Evolutionary conservation across 2,113 vertebrate genomes (phyloP), one percentile per base, ranked within the genome.

Genomic region (Rhinolophus sinicus): DNA sequence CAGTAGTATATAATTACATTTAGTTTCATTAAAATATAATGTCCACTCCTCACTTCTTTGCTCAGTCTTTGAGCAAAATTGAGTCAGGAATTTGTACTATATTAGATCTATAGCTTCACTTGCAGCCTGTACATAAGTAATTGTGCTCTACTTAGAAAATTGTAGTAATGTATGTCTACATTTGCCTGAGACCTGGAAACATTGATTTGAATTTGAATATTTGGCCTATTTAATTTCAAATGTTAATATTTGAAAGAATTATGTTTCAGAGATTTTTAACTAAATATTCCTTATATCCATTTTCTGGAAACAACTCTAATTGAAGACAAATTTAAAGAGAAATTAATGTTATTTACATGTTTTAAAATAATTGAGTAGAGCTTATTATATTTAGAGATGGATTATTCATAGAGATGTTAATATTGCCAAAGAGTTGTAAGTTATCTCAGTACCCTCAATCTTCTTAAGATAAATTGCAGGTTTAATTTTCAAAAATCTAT

Each of bases 401-500:
- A 35, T 58, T 83, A 58, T 87, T 81, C 50, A 16, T 47, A 56
- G 44, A 90, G 30, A 65, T 4, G 33, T 35, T 83, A 69, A 30
- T 72, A 54, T 77, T 70, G 35, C 4, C 8, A 52, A 40, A 73
- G 33, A 50, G 28, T 90, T 33, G 73, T 19, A 38, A 58, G 8
- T 44, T 80, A 64, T 83, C 86, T 88, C 47, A 13, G 19, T n/a
- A 19, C 38, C 3, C 8, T 78, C 1, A 19, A 5, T 82, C 40
- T 54, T 82, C 40, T 54, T 62, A 93, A 88, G 60, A 64, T 92
- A 88, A 85, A 88, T 56, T 78, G 58, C 44, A 89, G 26, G 21
- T 50, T 92, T 87, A 12, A 35, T 78, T 77, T 62, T 12, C 62
- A 95, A 65, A n/a, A 4, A 40, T 40, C 15, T 5, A 69, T n/a